These are phyloP conservation scores for Megaleporinus macrocephalus DNA, from an alignment of 2,113 vertebrate species.

Conservation along the genomic window DNA sequence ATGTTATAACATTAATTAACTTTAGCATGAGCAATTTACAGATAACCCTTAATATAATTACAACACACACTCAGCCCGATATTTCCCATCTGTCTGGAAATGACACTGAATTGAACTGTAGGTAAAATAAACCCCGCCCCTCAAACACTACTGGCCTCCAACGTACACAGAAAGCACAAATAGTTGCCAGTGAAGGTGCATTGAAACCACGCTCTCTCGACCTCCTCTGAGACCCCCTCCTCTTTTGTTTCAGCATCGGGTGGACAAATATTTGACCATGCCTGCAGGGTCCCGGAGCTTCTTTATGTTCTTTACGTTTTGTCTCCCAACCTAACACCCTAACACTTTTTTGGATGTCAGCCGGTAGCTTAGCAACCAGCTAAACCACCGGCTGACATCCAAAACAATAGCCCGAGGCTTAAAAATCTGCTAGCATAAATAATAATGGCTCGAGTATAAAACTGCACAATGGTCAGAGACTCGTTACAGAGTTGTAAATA, in stretches of 20 bases:
- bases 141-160: background rate
- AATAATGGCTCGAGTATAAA: too few relatives aligned
- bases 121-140: background rate
- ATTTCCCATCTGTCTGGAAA: background rate
- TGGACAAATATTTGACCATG: conserved; percentile 60
- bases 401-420: too few relatives aligned
- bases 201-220: conserved; percentile 13
- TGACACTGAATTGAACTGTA: background rate
- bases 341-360: conserved; percentile 15
- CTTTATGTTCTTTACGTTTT: conserved; percentile 32
- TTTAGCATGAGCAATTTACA: too few relatives aligned
- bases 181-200: background rate
- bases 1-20: too few relatives aligned
- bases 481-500: too few relatives aligned
- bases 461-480: too few relatives aligned
- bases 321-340: conserved; percentile 15
- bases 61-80: too few relatives aligned
- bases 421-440: too few relatives aligned
- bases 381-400: conserved; percentile 44
- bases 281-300: background rate
- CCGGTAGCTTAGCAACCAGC: conserved; percentile 58
- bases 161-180: background rate
- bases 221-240: conserved; percentile 17
- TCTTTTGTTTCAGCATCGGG: background rate
- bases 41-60: too few relatives aligned